Evolutionary conservation across 2,797 vertebrate species (phyloP).

Genomic region (Ctenopoma kingsleyae): DNA sequence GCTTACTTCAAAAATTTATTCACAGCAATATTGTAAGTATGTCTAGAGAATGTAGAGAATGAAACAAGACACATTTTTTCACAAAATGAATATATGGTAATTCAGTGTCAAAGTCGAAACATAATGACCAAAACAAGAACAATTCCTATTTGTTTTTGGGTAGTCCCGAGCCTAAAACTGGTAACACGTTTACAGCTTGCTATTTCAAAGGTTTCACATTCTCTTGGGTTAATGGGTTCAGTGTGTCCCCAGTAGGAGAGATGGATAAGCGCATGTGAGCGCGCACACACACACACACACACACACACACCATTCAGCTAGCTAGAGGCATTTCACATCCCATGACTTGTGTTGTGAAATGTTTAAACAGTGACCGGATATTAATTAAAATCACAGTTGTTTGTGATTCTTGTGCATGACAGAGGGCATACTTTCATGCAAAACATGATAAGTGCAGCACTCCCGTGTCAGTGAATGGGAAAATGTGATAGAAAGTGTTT

Average conservation of each 20-base stretch:
- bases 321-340: slow-evolving; percentile 66
- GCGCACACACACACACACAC: too few relatives aligned
- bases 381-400: slow-evolving; percentile 42
- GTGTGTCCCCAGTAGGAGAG: slow-evolving; percentile 18
- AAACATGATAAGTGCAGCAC: slow-evolving; percentile 61
- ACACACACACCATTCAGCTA: slow-evolving; percentile 15
- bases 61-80: background rate
- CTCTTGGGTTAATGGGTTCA: slow-evolving; percentile 51
- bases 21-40: too few relatives aligned
- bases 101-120: background rate
- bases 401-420: slow-evolving; percentile 19
- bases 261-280: slow-evolving; percentile 1
- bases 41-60: background rate
- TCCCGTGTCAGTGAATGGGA: slow-evolving; percentile 37
- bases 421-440: slow-evolving; percentile 27
- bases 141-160: slow-evolving; percentile 6
- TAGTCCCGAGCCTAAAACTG: slow-evolving; percentile 17
- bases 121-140: background rate
- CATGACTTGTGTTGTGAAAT: slow-evolving; percentile 38
- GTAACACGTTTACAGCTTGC: slow-evolving; percentile 33
- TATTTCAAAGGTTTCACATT: slow-evolving; percentile 22
- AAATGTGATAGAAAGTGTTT: background rate
- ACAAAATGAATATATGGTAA: background rate
- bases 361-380: slow-evolving; percentile 44
- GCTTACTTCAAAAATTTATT: too few relatives aligned